Evolutionary conservation across 2,888 invertebrate species (phyloP).

Genomic region (Phorcus lineatus): DNA sequence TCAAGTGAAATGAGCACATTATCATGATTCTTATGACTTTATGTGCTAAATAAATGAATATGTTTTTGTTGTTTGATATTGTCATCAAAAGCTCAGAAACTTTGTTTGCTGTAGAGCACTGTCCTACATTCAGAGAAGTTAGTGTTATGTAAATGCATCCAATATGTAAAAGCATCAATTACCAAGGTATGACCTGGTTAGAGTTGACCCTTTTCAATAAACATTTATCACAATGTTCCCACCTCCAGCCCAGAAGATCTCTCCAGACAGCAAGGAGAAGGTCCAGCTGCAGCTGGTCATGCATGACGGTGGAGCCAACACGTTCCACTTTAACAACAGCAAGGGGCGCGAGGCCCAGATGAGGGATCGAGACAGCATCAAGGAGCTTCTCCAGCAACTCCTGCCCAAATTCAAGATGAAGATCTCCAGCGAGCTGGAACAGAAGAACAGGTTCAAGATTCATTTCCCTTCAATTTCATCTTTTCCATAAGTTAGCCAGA

Average conservation of each 20-base stretch:
- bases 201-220: no score
- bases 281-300: constrained; percentile 97
- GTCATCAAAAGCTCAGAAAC: no score
- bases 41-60: no score
- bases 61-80: no score
- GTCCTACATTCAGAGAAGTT: no score
- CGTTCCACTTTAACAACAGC: constrained; percentile 97
- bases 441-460: constrained; percentile 83
- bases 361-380: constrained; percentile 93
- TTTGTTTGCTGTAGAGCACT: no score
- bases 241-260: constrained; percentile 91
- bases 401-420: constrained; percentile 95
- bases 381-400: constrained; percentile 91
- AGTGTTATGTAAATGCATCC: no score
- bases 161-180: no score
- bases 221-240: no score
- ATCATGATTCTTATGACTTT: no score
- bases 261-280: constrained; percentile 96
- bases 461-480: background rate
- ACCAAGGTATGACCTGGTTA: no score
- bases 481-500: background rate
- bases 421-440: constrained; percentile 91
- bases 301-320: constrained; percentile 94
- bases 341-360: constrained; percentile 88
- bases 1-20: no score